Evolutionary conservation across 2,888 invertebrate species (phyloP), one percentile per base, ranked within the genome.

Genomic region (Rugalucina vietnamica): DNA sequence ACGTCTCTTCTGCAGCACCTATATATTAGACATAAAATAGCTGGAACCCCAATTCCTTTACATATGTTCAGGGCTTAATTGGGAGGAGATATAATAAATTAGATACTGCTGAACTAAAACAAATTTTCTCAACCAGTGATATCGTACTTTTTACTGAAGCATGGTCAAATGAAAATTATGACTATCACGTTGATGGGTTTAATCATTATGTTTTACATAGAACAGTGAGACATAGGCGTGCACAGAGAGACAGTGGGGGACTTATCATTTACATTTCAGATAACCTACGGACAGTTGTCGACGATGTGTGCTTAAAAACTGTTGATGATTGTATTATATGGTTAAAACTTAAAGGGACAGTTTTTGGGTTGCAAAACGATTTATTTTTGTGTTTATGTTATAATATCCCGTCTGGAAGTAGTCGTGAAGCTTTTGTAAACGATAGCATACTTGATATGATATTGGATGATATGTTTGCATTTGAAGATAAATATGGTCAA

Each of bases 1-100:
- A 69, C 0, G 84, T 85, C 1, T 90, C 87, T 8, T 78, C 27
- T 0, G 90, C 91, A 18, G 43, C 10, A 43, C 43, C 43, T 43
- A 18, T 43, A n/a, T n/a, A n/a, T n/a, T n/a, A n/a, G n/a, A n/a
- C n/a, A n/a, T n/a, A n/a, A n/a, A n/a, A n/a, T n/a, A n/a, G n/a
- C n/a, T n/a, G n/a, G n/a, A n/a, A n/a, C n/a, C n/a, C n/a, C n/a
- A n/a, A n/a, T n/a, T n/a, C n/a, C n/a, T n/a, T n/a, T n/a, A n/a
- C n/a, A n/a, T n/a, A 54, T 54, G 24, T 54, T 54, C 54, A 54
- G n/a, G 54, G 57, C 3, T 57, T 57, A 27, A 57, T 57, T 24
- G 57, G 57, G 12, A 10, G 57, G 4, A 12, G 57, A 8, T 54
- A 54, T 54, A 54, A 54, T 54, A 54, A 54, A 54, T 54, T 54